Base-by-base conservation (phyloP, 2,888 invertebrate genomes). In the Xestia rhomboidea region DNA sequence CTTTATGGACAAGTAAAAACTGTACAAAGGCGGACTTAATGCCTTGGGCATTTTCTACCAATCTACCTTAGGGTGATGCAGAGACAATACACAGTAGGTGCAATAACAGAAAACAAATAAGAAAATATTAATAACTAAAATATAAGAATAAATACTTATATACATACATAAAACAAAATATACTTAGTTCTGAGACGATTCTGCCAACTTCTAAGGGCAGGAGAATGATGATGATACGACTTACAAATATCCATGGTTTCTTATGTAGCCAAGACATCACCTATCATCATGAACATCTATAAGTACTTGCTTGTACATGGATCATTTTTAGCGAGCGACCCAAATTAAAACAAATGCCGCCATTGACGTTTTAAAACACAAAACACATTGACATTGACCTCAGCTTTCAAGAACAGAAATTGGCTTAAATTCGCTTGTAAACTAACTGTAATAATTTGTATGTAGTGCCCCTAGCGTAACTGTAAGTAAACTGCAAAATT, bases 401-500 rank as follows among this genome's bases (percentile, higher is more conserved):
- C 11, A 24, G 1, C 13, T 63, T 70, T 74, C 30, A 34, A 73
- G 10, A 49, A n/a, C 34, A 57, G 24, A 54, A 74, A 54, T 1
- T 54, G 1, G n/a, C 64, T 80, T 21, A 70, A 73, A 73, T 38
- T 44, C 18, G 34, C n/a, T 49, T 38, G 11, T 21, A 63, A 62
- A 0, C 15, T 8, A 49, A 38, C 15, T 21, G 13, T 30, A 24
- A 18, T 64, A 24, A 68, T 54, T 63, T 68, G 15, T 64, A 73
- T 80, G 27, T n/a, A 78, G 64, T 73, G 49, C 24, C 71, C 38
- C 51, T 24, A 46, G 5, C 11, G 60, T 69, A 30, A 51, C 30
- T 27, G 11, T 18, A 30, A 10, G 11, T 18, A 46, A 21, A 67
- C 15, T 38, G 38, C 11, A 18, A 46, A 75, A 81, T 64, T 27